Evolutionary conservation across 2,113 vertebrate species (phyloP).

Genomic region (Eupsittula cactorum): DNA sequence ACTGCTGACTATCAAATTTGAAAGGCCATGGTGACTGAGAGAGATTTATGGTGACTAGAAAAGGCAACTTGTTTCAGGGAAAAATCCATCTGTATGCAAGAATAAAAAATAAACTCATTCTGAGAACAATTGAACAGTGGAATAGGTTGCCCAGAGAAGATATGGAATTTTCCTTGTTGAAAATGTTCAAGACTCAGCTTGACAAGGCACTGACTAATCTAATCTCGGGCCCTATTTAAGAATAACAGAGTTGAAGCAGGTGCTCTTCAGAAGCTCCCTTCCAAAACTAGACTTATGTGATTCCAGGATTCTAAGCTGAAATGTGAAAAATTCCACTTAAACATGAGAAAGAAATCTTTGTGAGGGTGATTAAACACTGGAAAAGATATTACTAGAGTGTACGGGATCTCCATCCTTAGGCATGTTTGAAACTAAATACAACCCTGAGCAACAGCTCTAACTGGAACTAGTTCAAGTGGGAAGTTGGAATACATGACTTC

Average conservation of each 20-base stretch:
- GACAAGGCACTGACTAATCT: neutral
- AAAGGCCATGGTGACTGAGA: neutral
- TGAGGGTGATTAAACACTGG: neutral
- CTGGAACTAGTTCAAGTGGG: rapidly evolving
- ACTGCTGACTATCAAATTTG: neutral
- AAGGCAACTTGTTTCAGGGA: neutral
- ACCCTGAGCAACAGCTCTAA: neutral
- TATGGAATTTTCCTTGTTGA: neutral
- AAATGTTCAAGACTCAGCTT: neutral
- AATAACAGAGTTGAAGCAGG: neutral
- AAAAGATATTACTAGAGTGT: neutral
- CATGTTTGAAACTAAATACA: neutral
- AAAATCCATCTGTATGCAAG: neutral
- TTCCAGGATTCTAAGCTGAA: neutral
- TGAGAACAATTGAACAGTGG: neutral
- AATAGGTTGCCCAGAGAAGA: neutral
- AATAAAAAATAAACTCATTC: neutral
- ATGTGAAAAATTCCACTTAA: neutral
- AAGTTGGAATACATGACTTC: neutral
- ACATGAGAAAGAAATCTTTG: neutral
- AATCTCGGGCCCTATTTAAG: neutral
- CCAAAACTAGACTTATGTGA: neutral
- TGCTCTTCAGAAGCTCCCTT: neutral
- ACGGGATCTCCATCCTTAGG: neutral
- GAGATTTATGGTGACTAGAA: neutral